Percentiles rank a stretch among this genome's conserved stretches.
These are phyloP conservation scores for Griposia aprilina DNA, from an alignment of 2,888 invertebrate genomes.

Conservation along the genomic window DNA sequence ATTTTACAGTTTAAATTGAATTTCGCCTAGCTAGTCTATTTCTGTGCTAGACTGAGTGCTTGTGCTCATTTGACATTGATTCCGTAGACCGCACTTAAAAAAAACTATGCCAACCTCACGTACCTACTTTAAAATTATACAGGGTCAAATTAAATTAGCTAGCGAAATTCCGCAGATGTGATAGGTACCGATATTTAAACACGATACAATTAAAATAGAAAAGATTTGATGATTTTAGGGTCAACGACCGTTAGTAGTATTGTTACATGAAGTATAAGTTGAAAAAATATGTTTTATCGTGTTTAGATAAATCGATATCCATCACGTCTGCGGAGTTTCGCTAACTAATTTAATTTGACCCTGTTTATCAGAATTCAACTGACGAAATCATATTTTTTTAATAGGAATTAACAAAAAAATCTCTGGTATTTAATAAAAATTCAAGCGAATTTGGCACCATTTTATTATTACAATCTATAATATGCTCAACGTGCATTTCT, in stretches of 20 bases:
- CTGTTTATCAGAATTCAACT: background rate
- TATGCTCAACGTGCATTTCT: background rate
- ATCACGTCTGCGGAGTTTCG: too few species aligned
- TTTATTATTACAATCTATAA: background rate
- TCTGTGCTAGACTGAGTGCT: constrained; percentile 13
- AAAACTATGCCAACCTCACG: background rate
- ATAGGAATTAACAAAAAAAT: background rate
- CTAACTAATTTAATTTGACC: too few species aligned
- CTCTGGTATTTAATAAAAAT: constrained; percentile 1
- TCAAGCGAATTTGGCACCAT: background rate
- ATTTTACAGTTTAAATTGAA: constrained; percentile 12
- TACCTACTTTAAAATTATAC: background rate
- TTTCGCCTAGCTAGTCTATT: constrained; percentile 26
- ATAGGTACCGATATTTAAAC: too few species aligned
- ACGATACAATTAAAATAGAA: too few species aligned
- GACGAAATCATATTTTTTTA: background rate
- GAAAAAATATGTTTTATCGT: too few species aligned
- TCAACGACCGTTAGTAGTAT: too few species aligned
- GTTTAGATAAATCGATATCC: too few species aligned
- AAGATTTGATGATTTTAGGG: too few species aligned
- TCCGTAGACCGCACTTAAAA: background rate
- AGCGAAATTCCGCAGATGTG: too few species aligned
- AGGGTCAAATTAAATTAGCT: too few species aligned
- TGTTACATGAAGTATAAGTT: too few species aligned
- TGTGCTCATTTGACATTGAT: constrained; percentile 11